Base-by-base conservation (phyloP, 2,797 vertebrate genomes). In the Heliangelus exortis region DNA sequence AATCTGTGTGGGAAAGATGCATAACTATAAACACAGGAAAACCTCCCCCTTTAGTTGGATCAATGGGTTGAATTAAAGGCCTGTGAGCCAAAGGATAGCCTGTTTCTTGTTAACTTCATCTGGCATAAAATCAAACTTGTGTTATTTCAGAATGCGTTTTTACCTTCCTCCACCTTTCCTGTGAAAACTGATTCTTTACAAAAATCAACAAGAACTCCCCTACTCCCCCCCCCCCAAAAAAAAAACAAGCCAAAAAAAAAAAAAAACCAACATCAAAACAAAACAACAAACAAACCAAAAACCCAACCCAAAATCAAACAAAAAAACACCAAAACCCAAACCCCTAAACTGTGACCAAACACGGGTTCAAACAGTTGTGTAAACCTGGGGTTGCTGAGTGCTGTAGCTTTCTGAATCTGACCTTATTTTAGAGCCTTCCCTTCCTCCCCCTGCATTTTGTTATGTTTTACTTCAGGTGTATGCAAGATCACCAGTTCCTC, bases 301-400 rank as follows among this genome's bases (percentile, higher is more conserved):
- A 59, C 31, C 58, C 17, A 14, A 45, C 34, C 34, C 48, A 14
- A 43, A 22, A 3, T 3, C 43, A 66, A 68, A 18, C 25, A 73
- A 84, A 39, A 39, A 39, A 36, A 31, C 12, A 39, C 58, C 17
- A 14, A 50, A 51, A 36, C 34, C 31, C 26, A 69, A 83, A 59
- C 43, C 54, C 54, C 28, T 57, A 74, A 71, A 68, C 25, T 26
- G 29, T 77, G 85, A 31, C 39, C 59, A 92, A 82, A 73, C 39
- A n/a, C 4, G 17, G n/a, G 41, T 91, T 94, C 59, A 77, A 89
- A 51, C 43, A 76, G 43, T 89, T 96, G 28, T 28, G 77, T 89
- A 86, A 94, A 88, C 68, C 20, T 61, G 15, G 5, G 14, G 9
- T 93, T 93, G 78, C 81, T 62, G 53, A 69, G 53, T 34, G 19